phyloP scores from a whole-genome alignment of 2,113 vertebrate genomes.

The Psettodes erumei region DNA sequence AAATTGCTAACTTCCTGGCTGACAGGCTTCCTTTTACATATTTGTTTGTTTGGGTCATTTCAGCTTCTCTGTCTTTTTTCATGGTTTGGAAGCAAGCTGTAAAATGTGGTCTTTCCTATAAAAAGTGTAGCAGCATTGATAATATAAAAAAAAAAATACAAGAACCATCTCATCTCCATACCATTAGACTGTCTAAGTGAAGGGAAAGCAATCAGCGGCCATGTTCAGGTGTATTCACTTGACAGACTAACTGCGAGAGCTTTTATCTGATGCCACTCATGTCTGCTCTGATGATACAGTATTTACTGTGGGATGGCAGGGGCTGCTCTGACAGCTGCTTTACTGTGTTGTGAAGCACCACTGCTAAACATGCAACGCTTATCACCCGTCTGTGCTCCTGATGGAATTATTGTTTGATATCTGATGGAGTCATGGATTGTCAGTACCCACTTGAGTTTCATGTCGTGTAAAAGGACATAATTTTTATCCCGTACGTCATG shows the following conservation, averaged over 20 bases:
- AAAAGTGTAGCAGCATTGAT: neutral
- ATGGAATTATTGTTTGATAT: neutral
- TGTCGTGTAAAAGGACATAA: neutral
- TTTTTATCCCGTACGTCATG: too few species aligned
- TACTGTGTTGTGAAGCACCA: neutral
- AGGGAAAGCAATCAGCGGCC: slow-evolving; percentile 18
- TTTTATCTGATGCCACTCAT: slow-evolving; percentile 12
- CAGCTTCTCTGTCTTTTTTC: slow-evolving; percentile 23
- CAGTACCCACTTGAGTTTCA: neutral
- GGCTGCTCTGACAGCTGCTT: slow-evolving; percentile 17
- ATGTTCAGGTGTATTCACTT: slow-evolving; percentile 22
- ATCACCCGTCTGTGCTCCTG: neutral
- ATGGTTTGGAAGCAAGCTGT: slow-evolving; percentile 44
- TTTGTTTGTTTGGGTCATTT: slow-evolving; percentile 28
- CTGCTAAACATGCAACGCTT: neutral
- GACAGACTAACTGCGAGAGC: slow-evolving; percentile 17
- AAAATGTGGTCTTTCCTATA: neutral
- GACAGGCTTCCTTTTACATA: slow-evolving; percentile 18
- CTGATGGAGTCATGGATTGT: neutral
- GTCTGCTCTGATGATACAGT: neutral
- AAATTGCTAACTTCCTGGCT: slow-evolving; percentile 53
- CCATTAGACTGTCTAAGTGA: slow-evolving; percentile 47
- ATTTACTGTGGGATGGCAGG: slow-evolving; percentile 4
- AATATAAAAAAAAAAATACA: slow-evolving; percentile 11
- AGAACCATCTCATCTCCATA: slow-evolving; percentile 41